Evolutionary conservation across 2,113 vertebrate species (phyloP), one percentile per base, ranked within the genome.

Genomic region (Grus americana): DNA sequence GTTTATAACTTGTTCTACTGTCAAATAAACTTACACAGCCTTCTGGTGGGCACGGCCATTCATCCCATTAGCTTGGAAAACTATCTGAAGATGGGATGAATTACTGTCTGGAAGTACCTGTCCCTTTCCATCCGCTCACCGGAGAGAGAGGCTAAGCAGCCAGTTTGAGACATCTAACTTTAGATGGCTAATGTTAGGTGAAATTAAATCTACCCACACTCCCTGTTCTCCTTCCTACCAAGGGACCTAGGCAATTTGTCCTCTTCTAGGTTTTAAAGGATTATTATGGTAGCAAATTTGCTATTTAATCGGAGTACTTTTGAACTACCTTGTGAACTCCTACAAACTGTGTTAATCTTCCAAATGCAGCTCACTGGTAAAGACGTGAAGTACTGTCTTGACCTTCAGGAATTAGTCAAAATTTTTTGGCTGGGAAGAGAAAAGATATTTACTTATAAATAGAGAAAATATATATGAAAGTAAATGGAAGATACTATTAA

Each of bases 151-250:
- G 13, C 55, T 58, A 81, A 92, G 66, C 61, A 95, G 88, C 20
- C 58, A 40, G 20, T 87, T 90, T 67, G 88, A 95, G 91, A 79
- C 57, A 71, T 75, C 61, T 67, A 79, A 67, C 79, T 79, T 68
- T 42, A 38, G 57, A 65, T 34, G 58, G 72, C 59, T 91, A 70
- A 90, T 49, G 34, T 89, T 91, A 94, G 54, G 49, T 49, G 67
- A 91, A 96, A 94, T 68, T 88, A 95, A 88, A 95, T 91, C 50
- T 88, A 55, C 74, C 32, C 19, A 26, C 8, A 40, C 42, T 73
- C 58, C 79, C 71, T 68, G 36, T 40, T 79, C 74, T 85, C 23
- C 47, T 68, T 82, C 36, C 58, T 92, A 82, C 86, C 74, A 82
- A 72, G 71, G 67, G 79, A 79, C 54, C 20, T 29, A 32, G 62